A percentile compares a stretch with the other conserved stretches of the same genome.
Evolutionary conservation across 2,888 invertebrate species (phyloP).

Genomic region (Andricus quercusramuli): DNA sequence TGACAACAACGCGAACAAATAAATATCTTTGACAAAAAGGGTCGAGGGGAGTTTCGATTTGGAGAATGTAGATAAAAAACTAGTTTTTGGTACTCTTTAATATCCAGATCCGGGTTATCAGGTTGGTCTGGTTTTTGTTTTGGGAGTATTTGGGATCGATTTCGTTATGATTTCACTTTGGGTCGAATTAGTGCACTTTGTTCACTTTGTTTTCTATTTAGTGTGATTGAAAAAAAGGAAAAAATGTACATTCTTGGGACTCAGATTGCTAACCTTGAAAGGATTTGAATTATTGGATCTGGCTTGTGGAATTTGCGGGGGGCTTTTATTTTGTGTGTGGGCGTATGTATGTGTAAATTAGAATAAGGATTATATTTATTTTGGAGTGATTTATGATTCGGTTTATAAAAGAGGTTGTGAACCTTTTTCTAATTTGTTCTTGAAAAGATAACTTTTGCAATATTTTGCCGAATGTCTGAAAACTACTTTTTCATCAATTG

Average conservation of each 20-base stretch:
- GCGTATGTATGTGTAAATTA: background rate
- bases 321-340: background rate
- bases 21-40: constrained; percentile 13
- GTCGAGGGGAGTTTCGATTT: background rate
- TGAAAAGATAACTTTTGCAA: too few species aligned
- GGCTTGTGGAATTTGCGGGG: background rate
- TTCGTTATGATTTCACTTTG: too few species aligned
- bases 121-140: too few species aligned
- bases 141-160: too few species aligned
- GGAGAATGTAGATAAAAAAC: background rate
- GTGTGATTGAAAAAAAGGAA: background rate
- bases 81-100: too few species aligned
- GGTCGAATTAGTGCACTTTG: too few species aligned
- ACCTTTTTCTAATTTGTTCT: background rate
- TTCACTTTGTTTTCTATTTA: background rate
- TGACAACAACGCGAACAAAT: constrained; percentile 47
- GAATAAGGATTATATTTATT: background rate
- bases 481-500: too few species aligned
- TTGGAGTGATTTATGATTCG: background rate
- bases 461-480: too few species aligned
- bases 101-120: too few species aligned
- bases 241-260: background rate
- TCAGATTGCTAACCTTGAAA: background rate
- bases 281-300: background rate
- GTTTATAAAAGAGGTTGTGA: background rate